Conservation (phyloP, 2,797 vertebrate genomes). For the Xenopus petersii region DNA sequence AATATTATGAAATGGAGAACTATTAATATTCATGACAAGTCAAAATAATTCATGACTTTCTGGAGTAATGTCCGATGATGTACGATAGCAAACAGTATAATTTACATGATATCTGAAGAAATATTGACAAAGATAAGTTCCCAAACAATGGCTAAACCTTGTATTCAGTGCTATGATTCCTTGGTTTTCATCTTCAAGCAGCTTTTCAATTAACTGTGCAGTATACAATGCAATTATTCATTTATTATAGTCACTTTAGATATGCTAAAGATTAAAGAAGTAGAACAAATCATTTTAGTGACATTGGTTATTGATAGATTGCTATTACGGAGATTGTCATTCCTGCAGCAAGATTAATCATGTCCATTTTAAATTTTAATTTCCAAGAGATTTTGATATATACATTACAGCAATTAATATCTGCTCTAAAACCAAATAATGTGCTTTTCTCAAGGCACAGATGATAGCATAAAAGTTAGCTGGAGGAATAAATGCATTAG, state of each 20-base stretch:
- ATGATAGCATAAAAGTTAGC: too few species aligned
- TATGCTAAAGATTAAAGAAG: constrained; percentile 73
- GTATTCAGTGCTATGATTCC: constrained; percentile 77
- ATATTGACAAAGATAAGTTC: constrained; percentile 78
- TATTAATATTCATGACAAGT: constrained; percentile 73
- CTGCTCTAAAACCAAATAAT: too few species aligned
- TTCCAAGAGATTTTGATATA: background rate
- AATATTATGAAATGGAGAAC: constrained; percentile 62
- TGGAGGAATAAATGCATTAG: too few species aligned
- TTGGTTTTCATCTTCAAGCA: constrained; percentile 71
- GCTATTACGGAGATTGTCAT: constrained; percentile 68
- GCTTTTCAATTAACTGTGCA: constrained; percentile 75
- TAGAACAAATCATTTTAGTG: constrained; percentile 77
- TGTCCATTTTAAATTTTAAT: constrained; percentile 57
- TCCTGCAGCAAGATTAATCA: constrained; percentile 68
- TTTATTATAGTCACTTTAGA: constrained; percentile 81
- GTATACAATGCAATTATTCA: constrained; percentile 74
- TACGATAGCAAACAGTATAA: constrained; percentile 70
- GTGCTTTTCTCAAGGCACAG: too few species aligned
- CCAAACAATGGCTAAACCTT: constrained; percentile 73
- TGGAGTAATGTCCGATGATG: constrained; percentile 68
- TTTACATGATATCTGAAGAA: constrained; percentile 73
- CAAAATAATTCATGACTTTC: constrained; percentile 72
- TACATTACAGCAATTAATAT: too few species aligned
- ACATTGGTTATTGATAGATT: constrained; percentile 73